Base-by-base conservation (phyloP, 1,140 invertebrate genomes). In the Saccostrea cuccullata region DNA sequence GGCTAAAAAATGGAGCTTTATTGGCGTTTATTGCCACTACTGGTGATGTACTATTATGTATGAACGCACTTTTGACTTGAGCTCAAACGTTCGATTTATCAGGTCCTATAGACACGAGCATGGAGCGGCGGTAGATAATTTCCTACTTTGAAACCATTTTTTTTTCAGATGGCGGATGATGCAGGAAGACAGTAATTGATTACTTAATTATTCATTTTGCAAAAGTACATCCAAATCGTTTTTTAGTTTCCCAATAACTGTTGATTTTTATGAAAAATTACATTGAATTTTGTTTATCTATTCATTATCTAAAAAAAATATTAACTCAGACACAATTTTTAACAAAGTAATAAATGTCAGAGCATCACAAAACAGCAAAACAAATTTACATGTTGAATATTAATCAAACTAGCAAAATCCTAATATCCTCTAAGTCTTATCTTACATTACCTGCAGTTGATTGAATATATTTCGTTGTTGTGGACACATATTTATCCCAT, bases 401-500 rank as follows among this genome's bases (percentile, higher is more conserved):
- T 47, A 47, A 8, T 3, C 47, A 47, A 47, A 2, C 47, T 47
- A 9, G 1, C 47, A 47, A 2, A 47, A 47, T 9, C 47, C 47
- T 47, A 36, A 47, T 47, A 47, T 47, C 47, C 9, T 0, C 2
- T 36, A 36, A 36, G 30, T 36, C 30, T 1, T 36, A 36, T 1
- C 0, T 26, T 77, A 2, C 82, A 6, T 77, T 84, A 84, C 82
- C 82, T 55, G 82, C 82, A 55, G 82, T 84, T 11, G 47, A 55
- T 84, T 84, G 82, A 17, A 56, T 55, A 26, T 84, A 84, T 23
- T 55, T 84, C 9, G 82, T 84, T 20, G 82, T 56, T 20, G 12
- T 84, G 82, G 82, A 84, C 11, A 84, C 40, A 55, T 84, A 55
- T 56, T 23, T 84, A n/a, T 84, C 40, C 82, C 82, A 84, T n/a